phyloP scores from a whole-genome alignment of 2,888 invertebrate genomes.

The Coenonympha arcania region DNA sequence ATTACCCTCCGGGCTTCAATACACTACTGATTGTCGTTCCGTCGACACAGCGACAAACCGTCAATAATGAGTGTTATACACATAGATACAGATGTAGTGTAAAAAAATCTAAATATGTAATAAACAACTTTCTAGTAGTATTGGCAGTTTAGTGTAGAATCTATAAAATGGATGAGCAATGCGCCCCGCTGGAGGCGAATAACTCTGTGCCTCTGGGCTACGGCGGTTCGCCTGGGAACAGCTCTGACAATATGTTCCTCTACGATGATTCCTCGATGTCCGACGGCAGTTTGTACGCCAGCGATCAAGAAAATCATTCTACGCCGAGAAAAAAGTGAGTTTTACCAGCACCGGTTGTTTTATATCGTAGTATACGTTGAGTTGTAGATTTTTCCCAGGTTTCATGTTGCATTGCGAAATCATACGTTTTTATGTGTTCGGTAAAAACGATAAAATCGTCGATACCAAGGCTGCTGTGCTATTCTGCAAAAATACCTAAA shows the following conservation, averaged over 20 bases:
- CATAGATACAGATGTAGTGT: neutral
- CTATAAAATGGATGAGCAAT: conserved; percentile 40
- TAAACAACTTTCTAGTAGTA: neutral
- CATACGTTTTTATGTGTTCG: no score
- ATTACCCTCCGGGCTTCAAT: conserved; percentile 31
- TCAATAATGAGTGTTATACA: conserved; percentile 11
- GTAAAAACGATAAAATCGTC: no score
- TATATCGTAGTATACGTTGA: neutral
- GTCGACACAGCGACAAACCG: conserved; percentile 10
- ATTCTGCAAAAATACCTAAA: no score
- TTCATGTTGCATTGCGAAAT: neutral
- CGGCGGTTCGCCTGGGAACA: conserved; percentile 26
- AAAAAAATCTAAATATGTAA: conserved; percentile 1
- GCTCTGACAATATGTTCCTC: conserved; percentile 77
- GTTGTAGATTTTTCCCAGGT: neutral
- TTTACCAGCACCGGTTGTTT: neutral
- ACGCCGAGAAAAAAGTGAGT: conserved; percentile 65
- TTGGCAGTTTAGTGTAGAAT: neutral
- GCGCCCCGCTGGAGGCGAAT: conserved; percentile 27
- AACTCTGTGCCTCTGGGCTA: conserved; percentile 12
- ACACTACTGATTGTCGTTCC: conserved; percentile 14
- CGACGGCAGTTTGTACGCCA: conserved; percentile 82
- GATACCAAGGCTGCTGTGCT: no score
- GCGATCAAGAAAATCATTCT: conserved; percentile 86
- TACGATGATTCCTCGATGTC: conserved; percentile 76